Evolutionary conservation across 2,113 vertebrate genomes (phyloP), one percentile per base, ranked within the genome.

Genomic region (Lagopus muta): DNA sequence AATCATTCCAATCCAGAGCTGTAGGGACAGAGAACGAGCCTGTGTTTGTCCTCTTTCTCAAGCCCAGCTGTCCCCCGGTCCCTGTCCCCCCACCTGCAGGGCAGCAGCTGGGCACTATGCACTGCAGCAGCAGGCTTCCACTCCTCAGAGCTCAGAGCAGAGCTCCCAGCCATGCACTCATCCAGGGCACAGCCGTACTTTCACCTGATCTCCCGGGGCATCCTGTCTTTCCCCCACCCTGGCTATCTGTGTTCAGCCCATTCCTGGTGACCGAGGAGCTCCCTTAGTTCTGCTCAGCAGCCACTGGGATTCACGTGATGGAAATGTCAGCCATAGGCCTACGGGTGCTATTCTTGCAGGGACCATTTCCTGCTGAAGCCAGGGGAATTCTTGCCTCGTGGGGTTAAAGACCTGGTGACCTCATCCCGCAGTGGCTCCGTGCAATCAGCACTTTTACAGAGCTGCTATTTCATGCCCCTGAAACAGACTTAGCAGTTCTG

Each of bases 391-490:
- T 40, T 95, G 93, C 91, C 93, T 78, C 60, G 65, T 52, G 64
- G 89, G 89, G 94, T 86, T 89, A 93, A 95, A 93, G 88, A 88
- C 95, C 85, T 65, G 80, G 85, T 94, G 96, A 94, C 85, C 92
- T 95, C 90, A 88, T 66, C 94, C 82, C 6, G 1, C 3, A 1
- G 47, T 38, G 57, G 91, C 91, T 77, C 20, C 88, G 67, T 81
- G 50, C 45, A 76, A 90, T 93, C 92, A 93, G 82, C 93, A 67
- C 55, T 96, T 95, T 81, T 55, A 62, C 61, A 61, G 61, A 61
- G 88, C 86, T 69, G 93, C 86, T 89, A 64, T 92, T 96, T 84
- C 95, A 89, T 87, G 75, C 71, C 79, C 73, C 78, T 19, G 34
- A 85, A 93, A 85, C 5, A 2, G 47, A 85, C 91, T 87, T 50